phyloP scores from a whole-genome alignment of 2,113 vertebrate genomes.

The Atrichornis clamosus region DNA sequence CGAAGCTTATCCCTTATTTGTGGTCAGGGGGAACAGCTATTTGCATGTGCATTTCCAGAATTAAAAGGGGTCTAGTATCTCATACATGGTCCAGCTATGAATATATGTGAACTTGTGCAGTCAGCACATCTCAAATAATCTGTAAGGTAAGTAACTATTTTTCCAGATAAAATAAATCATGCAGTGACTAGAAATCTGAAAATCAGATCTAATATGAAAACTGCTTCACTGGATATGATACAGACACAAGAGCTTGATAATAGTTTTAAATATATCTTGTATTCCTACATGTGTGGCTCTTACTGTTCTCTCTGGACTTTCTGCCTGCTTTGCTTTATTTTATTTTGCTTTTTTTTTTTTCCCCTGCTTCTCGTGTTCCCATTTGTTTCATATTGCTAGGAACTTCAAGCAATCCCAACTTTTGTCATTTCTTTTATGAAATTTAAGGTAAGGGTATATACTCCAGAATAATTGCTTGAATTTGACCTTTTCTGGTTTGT shows the following conservation, averaged over 20 bases:
- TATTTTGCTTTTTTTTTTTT: neutral
- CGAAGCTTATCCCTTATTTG: neutral
- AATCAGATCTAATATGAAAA: neutral
- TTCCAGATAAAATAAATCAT: neutral
- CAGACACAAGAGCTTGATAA: neutral
- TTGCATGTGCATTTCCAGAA: neutral
- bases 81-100: neutral
- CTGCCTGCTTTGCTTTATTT: constrained; percentile 35
- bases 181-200: neutral
- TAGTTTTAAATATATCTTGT: neutral
- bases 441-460: constrained; percentile 82
- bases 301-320: constrained; percentile 17
- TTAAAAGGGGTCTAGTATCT: neutral
- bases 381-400: constrained; percentile 77
- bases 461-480: constrained; percentile 33
- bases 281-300: neutral
- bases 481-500: neutral
- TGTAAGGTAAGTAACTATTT: neutral
- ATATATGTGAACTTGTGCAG: neutral
- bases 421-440: constrained; percentile 86
- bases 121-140: neutral
- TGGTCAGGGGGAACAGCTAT: neutral
- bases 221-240: neutral
- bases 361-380: neutral
- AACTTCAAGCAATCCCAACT: constrained; percentile 81